Percentiles rank a stretch among this genome's conserved stretches.
Conservation (phyloP, 2,113 vertebrate genomes). For the Glaucidium brasilianum region DNA sequence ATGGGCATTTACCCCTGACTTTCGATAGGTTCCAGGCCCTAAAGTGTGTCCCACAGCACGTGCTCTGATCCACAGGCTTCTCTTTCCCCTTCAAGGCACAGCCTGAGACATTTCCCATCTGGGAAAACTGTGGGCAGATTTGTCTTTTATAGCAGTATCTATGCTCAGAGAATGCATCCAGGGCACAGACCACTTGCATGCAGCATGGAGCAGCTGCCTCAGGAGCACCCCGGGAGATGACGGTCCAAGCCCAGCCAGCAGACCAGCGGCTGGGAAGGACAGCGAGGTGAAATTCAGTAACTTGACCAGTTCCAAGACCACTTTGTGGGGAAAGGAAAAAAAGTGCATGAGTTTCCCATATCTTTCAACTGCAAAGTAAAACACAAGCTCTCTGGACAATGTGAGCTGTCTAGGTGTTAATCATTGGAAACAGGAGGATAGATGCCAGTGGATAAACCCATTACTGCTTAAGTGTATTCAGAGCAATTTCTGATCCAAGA, state of each 20-base stretch:
- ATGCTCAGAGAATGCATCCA: neutral
- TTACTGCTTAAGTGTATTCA: neutral
- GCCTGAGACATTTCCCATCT: neutral
- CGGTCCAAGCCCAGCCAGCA: neutral
- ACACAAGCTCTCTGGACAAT: neutral
- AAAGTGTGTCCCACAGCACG: fast-evolving
- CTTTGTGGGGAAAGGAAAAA: neutral
- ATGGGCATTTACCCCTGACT: neutral
- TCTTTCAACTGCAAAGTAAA: neutral
- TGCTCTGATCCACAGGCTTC: neutral
- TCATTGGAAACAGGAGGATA: neutral
- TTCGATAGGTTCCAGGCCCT: neutral
- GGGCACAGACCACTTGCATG: neutral
- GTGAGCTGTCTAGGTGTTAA: neutral
- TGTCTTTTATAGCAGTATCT: neutral
- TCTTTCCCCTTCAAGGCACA: neutral
- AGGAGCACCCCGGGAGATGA: neutral
- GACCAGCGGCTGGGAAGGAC: neutral
- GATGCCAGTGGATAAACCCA: neutral
- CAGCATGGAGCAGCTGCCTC: neutral
- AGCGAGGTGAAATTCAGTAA: neutral
- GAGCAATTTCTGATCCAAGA: neutral
- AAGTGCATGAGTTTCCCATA: neutral
- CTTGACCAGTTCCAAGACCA: neutral
- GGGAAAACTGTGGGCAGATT: neutral